phyloP scores from a whole-genome alignment of 2,797 vertebrate species.

The Myotis myotis region DNA sequence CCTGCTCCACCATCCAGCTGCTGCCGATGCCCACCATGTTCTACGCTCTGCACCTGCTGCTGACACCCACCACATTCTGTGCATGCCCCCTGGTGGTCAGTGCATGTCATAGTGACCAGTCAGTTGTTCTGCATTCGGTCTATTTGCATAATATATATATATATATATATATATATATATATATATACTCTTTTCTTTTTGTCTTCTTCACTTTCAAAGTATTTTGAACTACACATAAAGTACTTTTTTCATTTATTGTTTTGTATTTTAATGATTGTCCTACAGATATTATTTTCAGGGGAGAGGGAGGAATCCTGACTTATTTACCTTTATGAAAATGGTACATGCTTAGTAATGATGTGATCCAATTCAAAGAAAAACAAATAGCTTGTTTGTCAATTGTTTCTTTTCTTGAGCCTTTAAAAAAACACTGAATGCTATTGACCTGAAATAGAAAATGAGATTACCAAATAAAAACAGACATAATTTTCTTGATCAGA shows the following conservation, averaged over 20 bases:
- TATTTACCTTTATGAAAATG: background rate
- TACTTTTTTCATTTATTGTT: background rate
- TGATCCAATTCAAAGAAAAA: background rate
- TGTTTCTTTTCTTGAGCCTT: background rate
- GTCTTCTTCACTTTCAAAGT: background rate
- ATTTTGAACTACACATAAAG: background rate
- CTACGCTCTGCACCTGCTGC: no score
- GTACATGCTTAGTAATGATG: background rate
- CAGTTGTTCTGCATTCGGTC: fast-evolving
- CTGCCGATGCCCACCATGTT: no score
- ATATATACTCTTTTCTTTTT: background rate
- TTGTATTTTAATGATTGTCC: slow-evolving; percentile 15
- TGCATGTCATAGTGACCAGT: no score
- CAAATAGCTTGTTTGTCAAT: background rate
- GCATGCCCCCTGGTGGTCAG: no score
- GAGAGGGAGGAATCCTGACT: background rate
- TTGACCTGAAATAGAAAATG: background rate
- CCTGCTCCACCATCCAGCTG: no score
- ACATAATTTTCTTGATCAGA: background rate
- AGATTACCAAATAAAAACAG: background rate
- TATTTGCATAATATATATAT: no score
- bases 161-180: no score
- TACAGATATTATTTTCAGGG: background rate
- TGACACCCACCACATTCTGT: no score
- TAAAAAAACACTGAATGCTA: background rate